phyloP scores from a whole-genome alignment of 2,797 vertebrate species.

The Oreochromis grahami region DNA sequence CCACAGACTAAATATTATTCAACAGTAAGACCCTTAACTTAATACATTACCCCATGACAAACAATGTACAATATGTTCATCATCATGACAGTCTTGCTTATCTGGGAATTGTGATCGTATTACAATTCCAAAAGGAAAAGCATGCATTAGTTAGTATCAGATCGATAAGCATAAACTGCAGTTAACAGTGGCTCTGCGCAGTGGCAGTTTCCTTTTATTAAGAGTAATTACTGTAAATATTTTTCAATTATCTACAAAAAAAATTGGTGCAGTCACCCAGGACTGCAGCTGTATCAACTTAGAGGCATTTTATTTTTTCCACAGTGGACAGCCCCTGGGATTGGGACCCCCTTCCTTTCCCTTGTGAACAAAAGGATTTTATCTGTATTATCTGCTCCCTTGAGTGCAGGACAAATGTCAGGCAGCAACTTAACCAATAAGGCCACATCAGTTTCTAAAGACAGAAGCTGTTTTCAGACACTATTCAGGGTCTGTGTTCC shows the following conservation, averaged over 20 bases:
- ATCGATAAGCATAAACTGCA: background rate
- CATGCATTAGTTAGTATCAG: background rate
- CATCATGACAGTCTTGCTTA: background rate
- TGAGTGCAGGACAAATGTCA: conserved; percentile 39
- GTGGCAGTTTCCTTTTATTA: background rate
- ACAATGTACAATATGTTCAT: background rate
- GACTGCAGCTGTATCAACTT: conserved; percentile 6
- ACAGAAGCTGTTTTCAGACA: background rate
- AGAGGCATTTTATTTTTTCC: background rate
- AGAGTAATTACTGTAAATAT: background rate
- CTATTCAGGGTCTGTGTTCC: background rate
- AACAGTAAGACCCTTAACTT: background rate
- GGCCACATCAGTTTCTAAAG: background rate
- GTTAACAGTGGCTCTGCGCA: background rate
- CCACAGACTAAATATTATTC: background rate
- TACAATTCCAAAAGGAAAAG: background rate
- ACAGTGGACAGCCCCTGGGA: conserved; percentile 1
- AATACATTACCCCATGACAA: background rate
- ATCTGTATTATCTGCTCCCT: conserved; percentile 27
- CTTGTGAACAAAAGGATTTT: conserved; percentile 33
- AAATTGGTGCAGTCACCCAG: background rate
- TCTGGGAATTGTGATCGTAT: background rate
- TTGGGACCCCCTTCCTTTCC: conserved; percentile 10
- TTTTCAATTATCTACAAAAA: background rate
- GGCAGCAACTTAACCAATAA: conserved; percentile 1